Percentiles rank a stretch among this genome's conserved stretches.
Evolutionary conservation across 2,113 vertebrate species (phyloP).

Genomic region (Riparia riparia): DNA sequence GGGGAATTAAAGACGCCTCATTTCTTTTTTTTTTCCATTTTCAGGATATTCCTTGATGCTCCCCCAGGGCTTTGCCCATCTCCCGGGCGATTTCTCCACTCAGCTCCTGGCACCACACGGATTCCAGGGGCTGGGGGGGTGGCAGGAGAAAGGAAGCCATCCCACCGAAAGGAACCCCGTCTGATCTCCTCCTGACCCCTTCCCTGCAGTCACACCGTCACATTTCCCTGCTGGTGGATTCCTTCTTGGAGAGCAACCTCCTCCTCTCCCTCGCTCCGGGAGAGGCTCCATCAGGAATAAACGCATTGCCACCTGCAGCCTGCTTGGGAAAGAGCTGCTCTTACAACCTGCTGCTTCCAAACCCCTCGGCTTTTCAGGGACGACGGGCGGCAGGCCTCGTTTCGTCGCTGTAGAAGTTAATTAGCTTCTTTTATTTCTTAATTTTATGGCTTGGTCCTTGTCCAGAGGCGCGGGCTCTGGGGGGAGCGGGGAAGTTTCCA

Average conservation of each 20-base stretch:
- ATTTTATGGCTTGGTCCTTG: not conserved
- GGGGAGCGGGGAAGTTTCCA: not conserved
- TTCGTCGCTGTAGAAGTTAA: fast-evolving
- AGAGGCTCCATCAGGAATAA: not conserved
- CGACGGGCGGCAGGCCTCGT: fast-evolving
- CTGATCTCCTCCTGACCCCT: not conserved
- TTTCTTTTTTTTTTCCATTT: not conserved
- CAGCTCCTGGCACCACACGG: not conserved
- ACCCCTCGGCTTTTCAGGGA: fast-evolving
- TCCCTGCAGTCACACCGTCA: not conserved
- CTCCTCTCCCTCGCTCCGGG: too few species aligned
- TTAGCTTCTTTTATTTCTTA: not conserved
- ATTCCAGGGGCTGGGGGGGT: not conserved
- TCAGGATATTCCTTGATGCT: not conserved
- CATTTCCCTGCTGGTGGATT: not conserved
- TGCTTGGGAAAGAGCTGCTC: not conserved
- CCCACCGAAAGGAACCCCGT: not conserved
- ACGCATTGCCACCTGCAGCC: constrained; percentile 59
- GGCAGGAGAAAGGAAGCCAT: not conserved
- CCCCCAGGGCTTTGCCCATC: not conserved
- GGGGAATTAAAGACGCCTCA: not conserved
- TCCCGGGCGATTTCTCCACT: not conserved
- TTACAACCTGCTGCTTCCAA: not conserved
- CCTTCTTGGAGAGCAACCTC: not conserved
- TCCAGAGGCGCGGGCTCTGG: fast-evolving